Percentiles rank a stretch among this genome's conserved stretches.
These are phyloP conservation scores for Hylia prasina DNA, from an alignment of 2,113 vertebrate genomes.

Conservation along the genomic window DNA sequence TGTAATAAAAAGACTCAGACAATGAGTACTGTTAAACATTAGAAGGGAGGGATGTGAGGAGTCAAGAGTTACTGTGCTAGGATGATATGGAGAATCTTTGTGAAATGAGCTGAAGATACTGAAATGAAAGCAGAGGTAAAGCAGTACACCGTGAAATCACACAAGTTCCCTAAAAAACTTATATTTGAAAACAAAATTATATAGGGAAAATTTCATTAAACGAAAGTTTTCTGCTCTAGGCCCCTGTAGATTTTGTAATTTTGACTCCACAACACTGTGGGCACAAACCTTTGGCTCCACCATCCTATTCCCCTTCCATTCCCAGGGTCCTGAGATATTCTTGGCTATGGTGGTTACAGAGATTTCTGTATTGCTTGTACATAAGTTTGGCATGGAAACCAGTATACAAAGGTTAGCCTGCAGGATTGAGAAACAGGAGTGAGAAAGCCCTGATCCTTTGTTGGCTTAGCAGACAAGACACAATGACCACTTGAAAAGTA, in stretches of 20 bases:
- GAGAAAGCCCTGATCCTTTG: background rate
- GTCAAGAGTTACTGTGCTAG: background rate
- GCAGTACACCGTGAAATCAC: background rate
- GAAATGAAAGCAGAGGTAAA: background rate
- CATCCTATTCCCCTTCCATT: rapidly evolving
- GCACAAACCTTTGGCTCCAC: background rate
- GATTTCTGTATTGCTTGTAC: background rate
- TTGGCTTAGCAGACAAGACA: background rate
- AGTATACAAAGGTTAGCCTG: background rate
- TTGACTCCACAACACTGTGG: background rate
- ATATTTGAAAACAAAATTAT: background rate
- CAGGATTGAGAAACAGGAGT: background rate
- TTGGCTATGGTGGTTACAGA: background rate
- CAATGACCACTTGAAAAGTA: background rate
- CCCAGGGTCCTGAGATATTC: background rate
- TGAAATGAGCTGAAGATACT: background rate
- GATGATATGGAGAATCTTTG: background rate
- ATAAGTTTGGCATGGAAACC: background rate
- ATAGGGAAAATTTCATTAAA: background rate
- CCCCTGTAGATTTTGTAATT: background rate
- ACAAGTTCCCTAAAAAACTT: background rate
- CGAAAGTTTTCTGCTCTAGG: background rate
- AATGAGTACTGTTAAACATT: background rate
- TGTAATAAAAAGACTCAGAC: background rate
- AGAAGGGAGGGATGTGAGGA: background rate